phyloP scores from a whole-genome alignment of 1,140 invertebrate species.

The Lethrus apterus region DNA sequence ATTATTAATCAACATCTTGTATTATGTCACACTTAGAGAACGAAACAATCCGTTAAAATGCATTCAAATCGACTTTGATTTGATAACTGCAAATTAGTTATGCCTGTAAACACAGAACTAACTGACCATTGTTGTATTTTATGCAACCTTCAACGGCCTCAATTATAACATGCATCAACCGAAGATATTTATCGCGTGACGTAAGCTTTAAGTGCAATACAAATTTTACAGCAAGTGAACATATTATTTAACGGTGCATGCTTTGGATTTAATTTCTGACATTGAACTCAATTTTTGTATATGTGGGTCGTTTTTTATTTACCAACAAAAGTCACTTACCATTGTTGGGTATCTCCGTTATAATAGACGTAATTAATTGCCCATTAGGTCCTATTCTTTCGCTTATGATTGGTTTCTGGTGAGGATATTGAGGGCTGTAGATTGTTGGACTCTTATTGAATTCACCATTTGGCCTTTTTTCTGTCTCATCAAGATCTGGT shows the following conservation, averaged over 20 bases:
- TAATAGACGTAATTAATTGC: constrained; percentile 35
- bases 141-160: constrained; percentile 17
- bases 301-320: not conserved
- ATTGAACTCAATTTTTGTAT: too few relatives aligned
- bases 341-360: constrained; percentile 30
- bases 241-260: not conserved
- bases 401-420: constrained; percentile 24
- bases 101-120: constrained; percentile 22
- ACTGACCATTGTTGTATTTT: constrained; percentile 21
- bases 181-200: constrained; percentile 14
- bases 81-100: constrained; percentile 19
- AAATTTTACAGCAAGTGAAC: constrained; percentile 1
- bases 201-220: constrained; percentile 7
- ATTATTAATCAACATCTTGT: too few relatives aligned
- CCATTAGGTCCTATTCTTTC: constrained; percentile 29
- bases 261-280: too few relatives aligned
- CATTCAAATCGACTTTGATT: too few relatives aligned
- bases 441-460: too few relatives aligned
- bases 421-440: constrained; percentile 4
- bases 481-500: not conserved
- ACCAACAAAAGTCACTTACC: constrained; percentile 26
- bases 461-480: too few relatives aligned
- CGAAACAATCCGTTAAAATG: too few relatives aligned
- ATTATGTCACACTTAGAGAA: too few relatives aligned
- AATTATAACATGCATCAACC: constrained; percentile 8